Evolutionary conservation across 2,888 invertebrate species (phyloP).

Genomic region (Acrocyrtus sp.): DNA sequence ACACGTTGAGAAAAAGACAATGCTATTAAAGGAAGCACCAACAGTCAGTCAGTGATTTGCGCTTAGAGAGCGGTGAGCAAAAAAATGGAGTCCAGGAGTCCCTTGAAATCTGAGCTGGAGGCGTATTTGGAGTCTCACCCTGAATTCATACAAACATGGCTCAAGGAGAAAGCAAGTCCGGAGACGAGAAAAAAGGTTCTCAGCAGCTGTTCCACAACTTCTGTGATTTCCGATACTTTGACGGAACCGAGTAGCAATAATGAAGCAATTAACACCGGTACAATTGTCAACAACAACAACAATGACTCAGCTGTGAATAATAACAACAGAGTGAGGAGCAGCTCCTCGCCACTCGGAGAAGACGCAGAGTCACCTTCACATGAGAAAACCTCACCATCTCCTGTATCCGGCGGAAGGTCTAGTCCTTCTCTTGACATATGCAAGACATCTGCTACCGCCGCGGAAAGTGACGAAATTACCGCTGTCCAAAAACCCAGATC

Average conservation of each 20-base stretch:
- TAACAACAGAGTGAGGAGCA: slow-evolving; percentile 15
- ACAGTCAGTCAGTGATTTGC: no score
- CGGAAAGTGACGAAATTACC: slow-evolving; percentile 47
- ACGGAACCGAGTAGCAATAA: slow-evolving; percentile 24
- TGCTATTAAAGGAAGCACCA: no score
- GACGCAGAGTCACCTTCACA: slow-evolving; percentile 15
- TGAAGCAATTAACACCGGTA: slow-evolving; percentile 35
- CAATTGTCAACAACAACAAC: slow-evolving; percentile 45
- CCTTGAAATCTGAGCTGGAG: slow-evolving; percentile 53
- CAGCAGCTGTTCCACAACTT: slow-evolving; percentile 36
- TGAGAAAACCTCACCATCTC: not conserved
- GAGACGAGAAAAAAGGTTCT: slow-evolving; percentile 70
- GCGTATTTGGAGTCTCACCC: slow-evolving; percentile 73
- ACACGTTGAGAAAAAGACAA: no score
- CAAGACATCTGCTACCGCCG: slow-evolving; percentile 20
- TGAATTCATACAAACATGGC: slow-evolving; percentile 76
- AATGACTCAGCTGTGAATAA: slow-evolving; percentile 44
- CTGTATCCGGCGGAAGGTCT: slow-evolving; percentile 5
- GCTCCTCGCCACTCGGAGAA: slow-evolving; percentile 28
- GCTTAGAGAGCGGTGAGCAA: slow-evolving; percentile 28
- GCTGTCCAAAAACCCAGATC: slow-evolving; percentile 53
- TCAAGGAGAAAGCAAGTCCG: slow-evolving; percentile 78
- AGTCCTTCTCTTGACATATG: slow-evolving; percentile 36
- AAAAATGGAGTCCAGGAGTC: slow-evolving; percentile 47
- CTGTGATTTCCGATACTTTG: slow-evolving; percentile 23